phyloP scores from a whole-genome alignment of 1,140 invertebrate species.

The Tetragonula clypearis region DNA sequence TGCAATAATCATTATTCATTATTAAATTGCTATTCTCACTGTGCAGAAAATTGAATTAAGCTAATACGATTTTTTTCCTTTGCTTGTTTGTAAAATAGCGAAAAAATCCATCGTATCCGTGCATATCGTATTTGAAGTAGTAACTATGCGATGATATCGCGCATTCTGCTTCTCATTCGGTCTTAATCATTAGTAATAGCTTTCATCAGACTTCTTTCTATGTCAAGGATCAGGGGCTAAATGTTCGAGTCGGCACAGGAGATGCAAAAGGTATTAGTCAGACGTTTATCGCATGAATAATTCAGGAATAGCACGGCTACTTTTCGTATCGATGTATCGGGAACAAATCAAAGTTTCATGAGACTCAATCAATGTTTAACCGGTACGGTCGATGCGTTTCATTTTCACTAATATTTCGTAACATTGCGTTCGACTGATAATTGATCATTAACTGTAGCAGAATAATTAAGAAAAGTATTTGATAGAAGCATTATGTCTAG shows the following conservation, averaged over 20 bases:
- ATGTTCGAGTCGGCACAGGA: background rate
- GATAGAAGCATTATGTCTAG: too few relatives aligned
- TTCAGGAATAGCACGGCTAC: conserved; percentile 1
- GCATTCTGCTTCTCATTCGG: background rate
- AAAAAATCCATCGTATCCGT: too few relatives aligned
- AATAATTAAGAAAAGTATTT: background rate
- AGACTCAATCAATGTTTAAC: conserved; percentile 13
- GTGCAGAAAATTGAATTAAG: background rate
- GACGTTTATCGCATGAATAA: conserved; percentile 28
- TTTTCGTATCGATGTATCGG: conserved; percentile 19
- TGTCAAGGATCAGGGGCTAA: conserved; percentile 13
- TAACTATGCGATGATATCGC: background rate
- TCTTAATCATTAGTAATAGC: background rate
- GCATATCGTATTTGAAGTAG: background rate
- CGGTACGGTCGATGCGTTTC: background rate
- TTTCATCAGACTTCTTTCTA: background rate
- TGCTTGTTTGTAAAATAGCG: background rate
- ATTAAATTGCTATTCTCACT: background rate
- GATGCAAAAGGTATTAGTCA: conserved; percentile 16
- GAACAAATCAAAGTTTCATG: conserved; percentile 30
- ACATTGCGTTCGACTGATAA: background rate
- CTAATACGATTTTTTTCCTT: background rate
- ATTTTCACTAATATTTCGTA: background rate
- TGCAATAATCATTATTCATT: background rate
- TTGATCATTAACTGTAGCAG: background rate